Evolutionary conservation across 1,140 invertebrate genomes (phyloP).

Genomic region (Tenebrio molitor): DNA sequence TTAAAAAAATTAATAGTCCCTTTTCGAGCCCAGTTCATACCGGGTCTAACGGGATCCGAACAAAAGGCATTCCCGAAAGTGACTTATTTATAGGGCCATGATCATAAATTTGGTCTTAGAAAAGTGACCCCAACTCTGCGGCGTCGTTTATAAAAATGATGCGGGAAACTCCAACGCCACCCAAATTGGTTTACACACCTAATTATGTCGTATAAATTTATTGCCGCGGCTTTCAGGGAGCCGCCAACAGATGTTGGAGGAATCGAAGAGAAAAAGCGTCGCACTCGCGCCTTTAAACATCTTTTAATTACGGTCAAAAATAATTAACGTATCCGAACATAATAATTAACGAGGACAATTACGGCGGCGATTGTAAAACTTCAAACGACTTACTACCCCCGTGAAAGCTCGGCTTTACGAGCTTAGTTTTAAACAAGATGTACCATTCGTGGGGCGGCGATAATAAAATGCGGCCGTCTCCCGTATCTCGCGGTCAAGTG

Average conservation of each 20-base stretch:
- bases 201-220: conserved; percentile 41
- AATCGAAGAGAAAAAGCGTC: not conserved
- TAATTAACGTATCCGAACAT: conserved; percentile 22
- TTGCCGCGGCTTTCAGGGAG: conserved; percentile 18
- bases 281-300: not conserved
- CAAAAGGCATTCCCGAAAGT: conserved; percentile 11
- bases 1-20: not conserved
- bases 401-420: conserved; percentile 26
- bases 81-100: conserved; percentile 34
- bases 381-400: conserved; percentile 23
- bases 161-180: conserved; percentile 37
- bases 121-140: conserved; percentile 37
- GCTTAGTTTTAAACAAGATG: conserved; percentile 31
- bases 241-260: conserved; percentile 17
- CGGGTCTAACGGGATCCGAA: not conserved
- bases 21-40: not conserved
- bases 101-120: conserved; percentile 21
- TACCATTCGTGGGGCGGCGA: not conserved
- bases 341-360: conserved; percentile 27
- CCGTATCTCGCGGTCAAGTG: conserved; percentile 33
- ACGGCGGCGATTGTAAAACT: conserved; percentile 8
- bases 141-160: conserved; percentile 38
- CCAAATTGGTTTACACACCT: conserved; percentile 38
- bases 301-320: conserved; percentile 22
- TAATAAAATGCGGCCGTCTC: conserved; percentile 19